Evolutionary conservation across 37 sponge, comb jelly and placozoan genomes (phyloP), one percentile per base, ranked within the genome.

Genomic region (Diacarnus erythraeanus): DNA sequence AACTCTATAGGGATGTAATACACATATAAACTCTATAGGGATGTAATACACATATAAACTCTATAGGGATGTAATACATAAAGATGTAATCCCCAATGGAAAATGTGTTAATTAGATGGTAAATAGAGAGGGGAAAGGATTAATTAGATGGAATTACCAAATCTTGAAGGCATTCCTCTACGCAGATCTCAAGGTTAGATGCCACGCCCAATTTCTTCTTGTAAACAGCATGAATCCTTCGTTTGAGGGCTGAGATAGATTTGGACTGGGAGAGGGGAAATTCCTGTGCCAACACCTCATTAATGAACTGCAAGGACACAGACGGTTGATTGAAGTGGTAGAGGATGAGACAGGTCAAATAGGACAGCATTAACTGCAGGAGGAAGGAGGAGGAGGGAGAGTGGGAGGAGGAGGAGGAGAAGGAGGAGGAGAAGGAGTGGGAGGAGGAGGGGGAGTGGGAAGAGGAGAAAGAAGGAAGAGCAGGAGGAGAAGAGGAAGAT

Each of bases 81-180:
- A n/a, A n/a, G n/a, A n/a, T n/a, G n/a, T n/a, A n/a, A n/a, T n/a
- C n/a, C n/a, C n/a, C n/a, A n/a, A n/a, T n/a, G n/a, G n/a, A n/a
- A n/a, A n/a, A n/a, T n/a, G n/a, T n/a, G n/a, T n/a, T n/a, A n/a
- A n/a, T n/a, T n/a, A n/a, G n/a, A n/a, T n/a, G n/a, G n/a, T n/a
- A n/a, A n/a, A n/a, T n/a, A n/a, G n/a, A n/a, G n/a, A n/a, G n/a
- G n/a, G n/a, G n/a, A n/a, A n/a, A n/a, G n/a, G n/a, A n/a, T n/a
- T n/a, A n/a, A n/a, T n/a, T n/a, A n/a, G n/a, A n/a, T n/a, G 64
- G 64, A 47, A 72, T 22, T 41, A 85, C 86, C 73, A 85, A 47
- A 20, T 80, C 76, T 26, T 80, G 71, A 30, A 86, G 29, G 5
- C 47, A 27, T 51, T 86, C 87, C 42, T 74, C 74, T 18, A 79